Percentiles rank a stretch among this genome's conserved stretches.
Conservation (phyloP, 2,888 invertebrate genomes). For the Drosophila hamatofila region DNA sequence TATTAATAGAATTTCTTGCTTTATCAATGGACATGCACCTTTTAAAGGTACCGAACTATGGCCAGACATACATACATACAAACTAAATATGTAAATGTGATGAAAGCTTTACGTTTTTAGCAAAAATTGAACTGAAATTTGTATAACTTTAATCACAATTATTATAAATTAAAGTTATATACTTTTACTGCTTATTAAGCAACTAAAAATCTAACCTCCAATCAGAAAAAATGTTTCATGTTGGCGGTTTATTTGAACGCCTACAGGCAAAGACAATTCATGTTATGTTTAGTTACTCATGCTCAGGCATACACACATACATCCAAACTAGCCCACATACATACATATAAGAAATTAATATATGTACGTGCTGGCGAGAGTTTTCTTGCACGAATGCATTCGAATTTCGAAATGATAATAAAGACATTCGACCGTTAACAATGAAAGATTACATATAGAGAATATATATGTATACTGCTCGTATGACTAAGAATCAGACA, state of each 20-base stretch:
- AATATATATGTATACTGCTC: background rate
- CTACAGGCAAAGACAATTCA: background rate
- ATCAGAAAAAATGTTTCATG: background rate
- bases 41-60: conserved; percentile 28
- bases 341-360: background rate
- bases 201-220: conserved; percentile 5
- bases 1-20: conserved; percentile 72
- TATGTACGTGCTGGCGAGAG: background rate
- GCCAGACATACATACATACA: background rate
- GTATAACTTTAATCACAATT: background rate
- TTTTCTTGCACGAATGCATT: conserved; percentile 16
- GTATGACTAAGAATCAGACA: background rate
- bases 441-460: background rate
- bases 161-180: background rate
- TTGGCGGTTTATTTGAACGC: background rate
- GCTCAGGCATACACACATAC: background rate
- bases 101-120: background rate
- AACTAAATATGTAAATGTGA: background rate
- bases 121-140: background rate
- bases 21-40: conserved; percentile 72
- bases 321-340: background rate
- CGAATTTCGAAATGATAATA: conserved; percentile 18
- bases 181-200: background rate
- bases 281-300: background rate
- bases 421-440: background rate